Evolutionary conservation across 2,888 invertebrate species (phyloP), one percentile per base, ranked within the genome.

Genomic region (Philhelius pedissequus): DNA sequence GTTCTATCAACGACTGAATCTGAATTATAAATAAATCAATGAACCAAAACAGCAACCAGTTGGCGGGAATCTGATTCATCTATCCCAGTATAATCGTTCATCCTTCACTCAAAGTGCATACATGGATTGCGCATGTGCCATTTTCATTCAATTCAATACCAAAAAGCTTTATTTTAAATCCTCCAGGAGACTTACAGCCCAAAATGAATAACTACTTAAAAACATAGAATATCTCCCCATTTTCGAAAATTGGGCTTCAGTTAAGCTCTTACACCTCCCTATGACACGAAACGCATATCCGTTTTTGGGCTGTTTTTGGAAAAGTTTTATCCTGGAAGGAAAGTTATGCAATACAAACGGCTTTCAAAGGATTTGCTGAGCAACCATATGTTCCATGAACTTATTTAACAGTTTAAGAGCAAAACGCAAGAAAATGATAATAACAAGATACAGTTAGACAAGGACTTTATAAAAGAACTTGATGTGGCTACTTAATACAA

Each of bases 31-130:
- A 20, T 62, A 22, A 30, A 62, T 69, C n/a, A 69, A 38, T 60
- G 58, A 69, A 54, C 68, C 9, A 25, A 43, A 62, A 40, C 13
- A 78, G 60, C 82, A 73, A 73, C 73, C 78, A 79, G 78, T 83
- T 83, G 82, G 78, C 76, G 78, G 71, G 58, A 66, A 69, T n/a
- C 2, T 15, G 13, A n/a, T 83, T 73, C 68, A 82, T 54, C n/a
- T n/a, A n/a, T n/a, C n/a, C n/a, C n/a, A n/a, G n/a, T n/a, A n/a
- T n/a, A n/a, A n/a, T n/a, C 0, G 4, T 27, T 30, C 9, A 54
- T 20, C 2, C 8, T 82, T 78, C 68, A 77, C 38, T 48, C 27
- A 8, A 54, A 74, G 15, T 79, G 77, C 77, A 82, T 77, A 18
- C 11, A 43, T 7, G 15, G 4, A 13, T 4, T 62, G 77, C 71